Conservation (phyloP, 2,113 vertebrate species). For the Cheirogaleus medius region DNA sequence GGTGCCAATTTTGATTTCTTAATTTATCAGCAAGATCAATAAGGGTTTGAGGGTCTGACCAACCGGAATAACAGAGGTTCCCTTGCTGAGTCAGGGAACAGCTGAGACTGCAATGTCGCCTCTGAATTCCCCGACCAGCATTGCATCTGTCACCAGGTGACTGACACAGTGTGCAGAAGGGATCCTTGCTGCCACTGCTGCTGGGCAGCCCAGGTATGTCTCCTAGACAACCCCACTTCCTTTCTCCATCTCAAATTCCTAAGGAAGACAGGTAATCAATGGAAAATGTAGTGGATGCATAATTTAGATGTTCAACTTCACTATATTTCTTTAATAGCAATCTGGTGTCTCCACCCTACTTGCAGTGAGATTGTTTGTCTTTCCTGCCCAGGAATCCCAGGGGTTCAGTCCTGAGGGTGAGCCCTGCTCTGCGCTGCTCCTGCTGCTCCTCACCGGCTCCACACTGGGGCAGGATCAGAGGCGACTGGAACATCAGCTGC, state of each 20-base stretch:
- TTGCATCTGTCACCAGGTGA: not conserved
- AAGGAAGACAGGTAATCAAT: not conserved
- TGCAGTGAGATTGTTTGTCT: not conserved
- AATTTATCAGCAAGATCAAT: not conserved
- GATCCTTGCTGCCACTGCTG: not conserved
- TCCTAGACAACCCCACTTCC: not conserved
- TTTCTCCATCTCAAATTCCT: not conserved
- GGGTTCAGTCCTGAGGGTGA: not conserved
- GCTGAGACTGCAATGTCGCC: rapidly evolving
- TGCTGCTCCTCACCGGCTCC: not conserved
- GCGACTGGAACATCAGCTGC: not conserved
- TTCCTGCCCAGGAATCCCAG: not conserved
- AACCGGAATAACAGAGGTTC: not conserved
- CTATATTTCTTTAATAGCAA: not conserved
- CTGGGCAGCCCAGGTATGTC: not conserved
- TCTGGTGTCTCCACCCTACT: not conserved
- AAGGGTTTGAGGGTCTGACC: not conserved
- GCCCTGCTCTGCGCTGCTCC: not conserved
- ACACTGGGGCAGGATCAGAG: not conserved
- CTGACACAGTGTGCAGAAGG: not conserved
- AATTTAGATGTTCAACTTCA: not conserved
- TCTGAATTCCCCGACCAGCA: rapidly evolving
- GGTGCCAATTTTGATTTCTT: not conserved
- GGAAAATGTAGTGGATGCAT: not conserved
- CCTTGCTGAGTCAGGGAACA: not conserved